Evolutionary conservation across 1,140 invertebrate genomes (phyloP), one percentile per base, ranked within the genome.

Genomic region (Drosophila baimaii): DNA sequence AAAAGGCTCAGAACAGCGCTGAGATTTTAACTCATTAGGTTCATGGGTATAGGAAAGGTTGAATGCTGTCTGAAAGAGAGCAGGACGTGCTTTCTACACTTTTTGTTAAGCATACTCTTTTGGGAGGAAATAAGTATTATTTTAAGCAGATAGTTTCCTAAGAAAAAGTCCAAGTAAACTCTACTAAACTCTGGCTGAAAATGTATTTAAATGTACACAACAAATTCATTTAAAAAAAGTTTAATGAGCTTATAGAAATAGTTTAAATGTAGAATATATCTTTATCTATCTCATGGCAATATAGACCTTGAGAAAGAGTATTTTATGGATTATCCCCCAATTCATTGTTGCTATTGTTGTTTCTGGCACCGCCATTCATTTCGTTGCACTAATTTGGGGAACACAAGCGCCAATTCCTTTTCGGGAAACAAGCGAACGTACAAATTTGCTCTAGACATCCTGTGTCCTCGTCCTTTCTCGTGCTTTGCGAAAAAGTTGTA

Each of bases 401-500:
- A 75, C 71, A 75, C 71, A 65, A 57, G 54, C 52, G 51, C 37
- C 51, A 64, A 58, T 76, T 74, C 44, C 29, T 46, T 74, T 46
- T 44, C 41, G 46, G 49, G 49, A 75, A 66, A 78, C 62, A 44
- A 63, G 68, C 52, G 47, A 73, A 77, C 23, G 57, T 70, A 44
- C 79, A 88, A 88, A 83, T 88, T 89, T 54, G 73, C 76, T 83
- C 66, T 65, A 51, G 86, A 65, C 72, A 77, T 80, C 73, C 77
- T 69, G 65, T 69, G 35, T 39, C 8, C 61, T 25, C 54, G 39
- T 19, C 35, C 61, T 43, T 79, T 81, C 52, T 63, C 46, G 59
- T 76, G 54, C 63, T 77, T 76, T 63, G 65, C 78, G 47, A 77
- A 76, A 89, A 89, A 89, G 85, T 89, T 89, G 84, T 89, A 89